These are phyloP conservation scores for Lethenteron camtschaticum DNA, from an alignment of 2,113 vertebrate genomes.

Conservation along the genomic window DNA sequence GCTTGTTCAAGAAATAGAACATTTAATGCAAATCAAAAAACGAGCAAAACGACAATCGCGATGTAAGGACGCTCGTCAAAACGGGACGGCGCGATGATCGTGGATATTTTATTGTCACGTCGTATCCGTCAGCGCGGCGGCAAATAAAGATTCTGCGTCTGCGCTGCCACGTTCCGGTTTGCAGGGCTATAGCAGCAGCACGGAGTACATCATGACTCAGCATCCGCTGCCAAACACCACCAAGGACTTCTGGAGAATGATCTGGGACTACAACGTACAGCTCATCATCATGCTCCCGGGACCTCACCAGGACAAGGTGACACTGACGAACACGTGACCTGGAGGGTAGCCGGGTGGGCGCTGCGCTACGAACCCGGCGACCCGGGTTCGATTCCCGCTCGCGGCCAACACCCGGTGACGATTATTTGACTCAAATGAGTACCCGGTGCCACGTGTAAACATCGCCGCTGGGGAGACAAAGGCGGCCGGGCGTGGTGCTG, in stretches of 20 bases:
- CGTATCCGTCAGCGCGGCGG: slow-evolving; percentile 1
- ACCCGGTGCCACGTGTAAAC: too few relatives aligned
- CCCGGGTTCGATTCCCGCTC: too few relatives aligned
- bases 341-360: too few relatives aligned
- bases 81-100: too few relatives aligned
- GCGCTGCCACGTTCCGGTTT: slow-evolving; percentile 18
- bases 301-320: too few relatives aligned
- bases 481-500: too few relatives aligned
- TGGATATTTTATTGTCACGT: neutral
- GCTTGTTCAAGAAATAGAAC: neutral
- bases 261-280: slow-evolving; percentile 77
- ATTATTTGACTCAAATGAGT: too few relatives aligned
- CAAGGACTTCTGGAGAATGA: slow-evolving; percentile 92
- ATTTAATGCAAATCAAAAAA: neutral
- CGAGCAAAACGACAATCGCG: neutral
- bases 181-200: slow-evolving; percentile 62
- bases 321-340: too few relatives aligned
- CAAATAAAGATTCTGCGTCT: neutral
- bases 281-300: slow-evolving; percentile 58
- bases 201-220: slow-evolving; percentile 78
- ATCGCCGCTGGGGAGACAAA: too few relatives aligned
- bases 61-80: too few relatives aligned
- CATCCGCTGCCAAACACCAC: slow-evolving; percentile 59
- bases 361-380: too few relatives aligned
- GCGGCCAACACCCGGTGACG: too few relatives aligned